These are phyloP conservation scores for Aurelia aurita DNA, from an alignment of 30 jellyfish, hydroid and myxozoan species.

Conservation along the genomic window DNA sequence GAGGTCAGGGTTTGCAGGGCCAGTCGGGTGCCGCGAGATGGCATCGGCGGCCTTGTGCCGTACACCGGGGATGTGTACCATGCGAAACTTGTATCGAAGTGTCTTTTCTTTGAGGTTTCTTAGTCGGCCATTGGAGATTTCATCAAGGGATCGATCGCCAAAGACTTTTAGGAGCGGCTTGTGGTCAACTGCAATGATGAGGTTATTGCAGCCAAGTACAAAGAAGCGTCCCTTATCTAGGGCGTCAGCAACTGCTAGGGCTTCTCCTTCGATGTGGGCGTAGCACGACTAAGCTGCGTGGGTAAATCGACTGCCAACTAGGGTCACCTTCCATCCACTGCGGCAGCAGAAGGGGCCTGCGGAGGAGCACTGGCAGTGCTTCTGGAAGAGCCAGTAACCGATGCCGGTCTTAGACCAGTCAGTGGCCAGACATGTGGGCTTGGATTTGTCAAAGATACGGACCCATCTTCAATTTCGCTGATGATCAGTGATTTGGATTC, in stretches of 20 bases:
- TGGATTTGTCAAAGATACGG: not conserved
- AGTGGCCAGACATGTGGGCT: slow-evolving; percentile 33
- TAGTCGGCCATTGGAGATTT: not conserved
- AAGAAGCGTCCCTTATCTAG: too few species aligned
- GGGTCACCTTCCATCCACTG: not conserved
- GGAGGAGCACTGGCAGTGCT: not conserved
- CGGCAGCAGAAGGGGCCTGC: too few species aligned
- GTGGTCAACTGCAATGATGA: slow-evolving; percentile 4
- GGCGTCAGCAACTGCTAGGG: too few species aligned
- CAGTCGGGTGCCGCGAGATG: not conserved
- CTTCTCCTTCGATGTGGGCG: not conserved
- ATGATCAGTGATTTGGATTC: slow-evolving; percentile 6
- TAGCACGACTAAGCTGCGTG: slow-evolving; percentile 8
- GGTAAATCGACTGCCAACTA: slow-evolving; percentile 6
- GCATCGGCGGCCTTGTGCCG: slow-evolving; percentile 1
- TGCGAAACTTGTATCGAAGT: too few species aligned
- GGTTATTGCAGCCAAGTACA: too few species aligned
- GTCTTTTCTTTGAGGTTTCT: slow-evolving; percentile 15
- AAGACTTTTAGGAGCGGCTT: too few species aligned
- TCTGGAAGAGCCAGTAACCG: too few species aligned
- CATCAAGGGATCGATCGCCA: slow-evolving; percentile 12
- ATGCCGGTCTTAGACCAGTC: slow-evolving; percentile 18
- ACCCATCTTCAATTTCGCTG: slow-evolving; percentile 4
- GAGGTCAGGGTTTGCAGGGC: not conserved
- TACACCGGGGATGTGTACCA: too few species aligned